Base-by-base conservation (phyloP, 1,140 invertebrate species). In the Meteorus sp. region DNA sequence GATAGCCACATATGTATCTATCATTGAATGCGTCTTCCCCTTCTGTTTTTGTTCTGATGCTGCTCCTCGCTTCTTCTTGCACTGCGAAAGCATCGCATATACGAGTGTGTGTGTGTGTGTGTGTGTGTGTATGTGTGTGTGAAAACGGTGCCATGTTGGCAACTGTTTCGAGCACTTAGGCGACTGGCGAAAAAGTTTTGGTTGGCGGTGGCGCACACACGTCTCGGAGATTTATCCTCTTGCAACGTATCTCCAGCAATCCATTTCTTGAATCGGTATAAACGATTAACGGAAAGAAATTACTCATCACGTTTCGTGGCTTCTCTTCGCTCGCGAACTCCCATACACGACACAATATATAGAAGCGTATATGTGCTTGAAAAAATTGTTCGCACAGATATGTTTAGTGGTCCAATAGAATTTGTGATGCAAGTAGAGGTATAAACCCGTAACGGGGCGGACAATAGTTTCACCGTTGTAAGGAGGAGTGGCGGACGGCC, bases 401-500 rank as follows among this genome's bases (percentile, higher is more conserved):
- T n/a, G 39, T 31, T 25, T 19, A 41, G 19, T 31, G n/a, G 11
- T 22, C n/a, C n/a, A 25, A 23, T 8, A 37, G 15, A 25, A 31
- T 33, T 20, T 44, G 33, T 29, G 25, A 53, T 47, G 13, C 11
- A 7, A 54, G 33, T 35, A 48, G n/a, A n/a, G n/a, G 31, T 52
- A 35, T 27, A 31, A 37, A 52, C 27, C 9, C 31, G 17, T 22
- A n/a, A 9, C 8, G 19, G 29, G 17, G 29, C 25, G 44, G 59
- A 64, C 62, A 72, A 69, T 68, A 69, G 61, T 71, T 66, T 35
- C 62, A 17, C 64, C 33, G 50, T 56, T 57, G 64, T 65, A 65
- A 72, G 72, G 67, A 73, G 74, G 74, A 76, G 74, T 77, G 76
- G 75, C 64, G 66, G 64, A 52, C 60, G 57, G 55, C 64, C 72